phyloP scores from a whole-genome alignment of 2,888 invertebrate genomes.

The Conomelus anceps region DNA sequence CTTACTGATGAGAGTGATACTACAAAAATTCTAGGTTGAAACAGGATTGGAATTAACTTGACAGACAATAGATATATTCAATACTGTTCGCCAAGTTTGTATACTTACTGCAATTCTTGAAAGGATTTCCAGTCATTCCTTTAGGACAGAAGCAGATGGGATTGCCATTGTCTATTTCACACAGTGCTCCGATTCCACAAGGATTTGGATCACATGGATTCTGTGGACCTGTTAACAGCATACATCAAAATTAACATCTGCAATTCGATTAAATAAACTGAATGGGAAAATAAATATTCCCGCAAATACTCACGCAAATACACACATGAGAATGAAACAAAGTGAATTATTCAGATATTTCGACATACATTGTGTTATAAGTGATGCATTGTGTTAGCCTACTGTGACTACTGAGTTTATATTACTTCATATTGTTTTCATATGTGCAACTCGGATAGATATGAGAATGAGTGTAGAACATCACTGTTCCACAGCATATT shows the following conservation, averaged over 20 bases:
- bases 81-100: background rate
- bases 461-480: too few species aligned
- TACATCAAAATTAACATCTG: background rate
- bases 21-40: too few species aligned
- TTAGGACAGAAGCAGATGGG: slow-evolving; percentile 86
- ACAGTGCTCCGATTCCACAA: slow-evolving; percentile 78
- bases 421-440: too few species aligned
- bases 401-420: too few species aligned
- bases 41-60: background rate
- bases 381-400: too few species aligned
- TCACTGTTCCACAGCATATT: too few species aligned
- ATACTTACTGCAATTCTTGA: slow-evolving; percentile 80
- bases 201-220: slow-evolving; percentile 79
- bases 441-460: too few species aligned
- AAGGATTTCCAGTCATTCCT: slow-evolving; percentile 85
- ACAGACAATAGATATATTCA: background rate
- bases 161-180: slow-evolving; percentile 75
- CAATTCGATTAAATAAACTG: background rate
- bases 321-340: too few species aligned
- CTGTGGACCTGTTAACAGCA: slow-evolving; percentile 48
- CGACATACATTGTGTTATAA: too few species aligned
- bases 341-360: too few species aligned
- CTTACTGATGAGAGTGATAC: too few species aligned
- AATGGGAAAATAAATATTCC: background rate
- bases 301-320: too few species aligned